Evolutionary conservation across 2,113 vertebrate species (phyloP).

Genomic region (Anolis sagrei): DNA sequence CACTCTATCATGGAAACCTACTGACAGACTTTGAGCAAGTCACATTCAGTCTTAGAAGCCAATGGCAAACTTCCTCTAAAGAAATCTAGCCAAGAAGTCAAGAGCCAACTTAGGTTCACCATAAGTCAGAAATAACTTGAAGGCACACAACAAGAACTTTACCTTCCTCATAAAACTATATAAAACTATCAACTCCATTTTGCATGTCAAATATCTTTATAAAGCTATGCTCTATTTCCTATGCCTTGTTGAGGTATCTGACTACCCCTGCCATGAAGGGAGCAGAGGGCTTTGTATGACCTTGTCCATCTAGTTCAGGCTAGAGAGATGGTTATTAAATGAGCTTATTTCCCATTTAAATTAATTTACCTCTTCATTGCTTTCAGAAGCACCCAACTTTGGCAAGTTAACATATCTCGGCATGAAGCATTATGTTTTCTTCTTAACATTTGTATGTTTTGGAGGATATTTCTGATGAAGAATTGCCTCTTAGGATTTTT

Average conservation of each 20-base stretch:
- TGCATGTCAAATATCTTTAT: not conserved
- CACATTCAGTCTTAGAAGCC: no score
- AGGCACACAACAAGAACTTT: not conserved
- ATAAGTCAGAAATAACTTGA: no score
- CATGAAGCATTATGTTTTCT: not conserved
- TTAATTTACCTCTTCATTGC: not conserved
- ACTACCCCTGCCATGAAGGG: not conserved
- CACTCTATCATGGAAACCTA: no score
- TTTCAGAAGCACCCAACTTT: not conserved
- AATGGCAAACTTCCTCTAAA: no score
- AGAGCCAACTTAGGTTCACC: no score
- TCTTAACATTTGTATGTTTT: not conserved
- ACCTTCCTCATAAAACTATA: not conserved
- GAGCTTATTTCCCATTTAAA: not conserved
- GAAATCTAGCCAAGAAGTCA: no score
- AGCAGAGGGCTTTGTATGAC: not conserved
- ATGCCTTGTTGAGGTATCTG: not conserved
- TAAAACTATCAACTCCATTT: not conserved
- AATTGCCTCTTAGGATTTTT: not conserved
- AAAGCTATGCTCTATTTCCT: not conserved
- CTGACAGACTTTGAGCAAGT: no score
- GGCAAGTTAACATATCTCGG: not conserved
- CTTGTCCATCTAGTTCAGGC: not conserved
- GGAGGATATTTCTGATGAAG: not conserved
- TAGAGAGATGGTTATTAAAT: not conserved